Evolutionary conservation across 2,888 invertebrate genomes (phyloP), one percentile per base, ranked within the genome.

Genomic region (Andrena dorsata): DNA sequence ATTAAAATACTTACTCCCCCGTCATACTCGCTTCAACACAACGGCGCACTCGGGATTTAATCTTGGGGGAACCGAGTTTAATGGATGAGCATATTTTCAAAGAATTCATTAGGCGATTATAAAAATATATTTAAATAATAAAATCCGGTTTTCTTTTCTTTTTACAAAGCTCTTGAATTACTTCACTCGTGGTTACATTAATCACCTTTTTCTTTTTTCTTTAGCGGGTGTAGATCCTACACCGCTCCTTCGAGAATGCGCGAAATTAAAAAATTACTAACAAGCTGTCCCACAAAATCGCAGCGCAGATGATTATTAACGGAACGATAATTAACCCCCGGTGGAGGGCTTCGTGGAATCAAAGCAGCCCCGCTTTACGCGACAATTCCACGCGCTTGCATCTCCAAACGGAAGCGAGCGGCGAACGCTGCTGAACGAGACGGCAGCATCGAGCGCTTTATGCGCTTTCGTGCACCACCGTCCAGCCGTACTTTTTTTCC

Each of bases 281-380:
- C 13, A 13, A 41, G n/a, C 51, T n/a, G 6, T 16, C 23, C 16
- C 23, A 23, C 68, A 26, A 68, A 35, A 32, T 23, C 26, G 32
- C 26, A 51, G 56, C 26, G 28, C 30, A 30, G 56, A 47, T 58
- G 65, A 60, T 74, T 56, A 76, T 30, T 41, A 47, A 56, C 35
- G 47, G 51, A 30, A 32, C 30, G 56, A 56, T 35, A 47, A 76
- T 64, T 64, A 76, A 70, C 63, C 28, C 13, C 56, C 7, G 51
- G 16, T 51, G 28, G 2, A 16, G n/a, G 56, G 8, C 32, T n/a
- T 56, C 47, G 20, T 4, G 53, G 41, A 63, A 76, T 70, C 56
- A 76, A 76, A 71, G 26, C 7, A 32, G 32, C 47, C 47, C 7
- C 56, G 56, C 32, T 71, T 64, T 49, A 49, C 56, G 63, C n/a